Evolutionary conservation across 2,888 invertebrate species (phyloP).

Genomic region (Aromia moschata): DNA sequence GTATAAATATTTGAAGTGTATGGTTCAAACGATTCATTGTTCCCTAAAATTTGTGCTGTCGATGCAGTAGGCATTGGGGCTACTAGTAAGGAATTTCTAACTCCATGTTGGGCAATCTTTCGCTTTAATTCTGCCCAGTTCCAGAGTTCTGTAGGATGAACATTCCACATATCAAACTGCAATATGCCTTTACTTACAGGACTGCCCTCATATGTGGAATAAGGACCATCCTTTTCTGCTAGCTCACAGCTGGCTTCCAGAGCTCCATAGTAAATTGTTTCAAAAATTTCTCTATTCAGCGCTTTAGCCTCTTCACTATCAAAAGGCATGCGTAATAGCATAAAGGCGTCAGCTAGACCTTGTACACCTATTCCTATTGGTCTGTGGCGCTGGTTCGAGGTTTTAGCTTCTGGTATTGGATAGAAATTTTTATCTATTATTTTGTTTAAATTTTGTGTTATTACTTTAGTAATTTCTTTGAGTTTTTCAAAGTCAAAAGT

Average conservation of each 20-base stretch:
- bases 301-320: constrained; percentile 86
- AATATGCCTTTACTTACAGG: constrained; percentile 95
- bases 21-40: constrained; percentile 98
- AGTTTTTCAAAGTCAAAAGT: constrained; percentile 89
- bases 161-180: constrained; percentile 98
- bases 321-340: constrained; percentile 91
- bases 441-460: constrained; percentile 92
- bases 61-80: constrained; percentile 99
- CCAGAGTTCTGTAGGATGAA: constrained; percentile 86
- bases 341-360: constrained; percentile 94
- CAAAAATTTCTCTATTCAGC: constrained; percentile 95
- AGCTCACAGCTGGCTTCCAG: constrained; percentile 95
- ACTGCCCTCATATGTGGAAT: constrained; percentile 87
- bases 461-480: constrained; percentile 87
- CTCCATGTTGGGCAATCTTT: constrained; percentile 87
- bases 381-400: constrained; percentile 87
- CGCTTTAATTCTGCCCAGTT: constrained; percentile 86
- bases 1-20: constrained; percentile 98
- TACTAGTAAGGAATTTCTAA: constrained; percentile 87
- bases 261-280: constrained; percentile 96
- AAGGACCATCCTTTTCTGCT: constrained; percentile 84
- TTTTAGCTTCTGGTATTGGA: constrained; percentile 87
- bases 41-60: constrained; percentile 98
- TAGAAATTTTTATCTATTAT: constrained; percentile 97
- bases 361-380: constrained; percentile 96